A percentile compares a stretch with the other conserved stretches of the same genome.
Evolutionary conservation across 2,797 vertebrate species (phyloP).

Genomic region (Artibeus jamaicensis): DNA sequence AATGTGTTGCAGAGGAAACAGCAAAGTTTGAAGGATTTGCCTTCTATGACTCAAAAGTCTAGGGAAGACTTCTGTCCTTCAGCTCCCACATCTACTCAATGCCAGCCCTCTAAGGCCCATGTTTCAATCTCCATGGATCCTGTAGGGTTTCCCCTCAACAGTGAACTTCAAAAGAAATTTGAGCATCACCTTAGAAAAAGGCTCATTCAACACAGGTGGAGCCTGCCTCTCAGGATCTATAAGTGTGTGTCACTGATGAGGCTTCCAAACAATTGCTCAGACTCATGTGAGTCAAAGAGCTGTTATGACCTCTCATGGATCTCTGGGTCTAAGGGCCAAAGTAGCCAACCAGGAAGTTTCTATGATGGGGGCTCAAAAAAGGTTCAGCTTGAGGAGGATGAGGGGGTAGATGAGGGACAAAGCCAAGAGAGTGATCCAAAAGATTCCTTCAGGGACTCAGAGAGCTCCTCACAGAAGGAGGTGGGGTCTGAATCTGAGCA

Average conservation of each 20-base stretch:
- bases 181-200: constrained; percentile 47
- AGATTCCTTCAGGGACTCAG: not conserved
- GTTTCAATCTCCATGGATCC: not conserved
- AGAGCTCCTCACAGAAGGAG: not conserved
- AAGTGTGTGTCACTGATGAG: not conserved
- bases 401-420: not conserved
- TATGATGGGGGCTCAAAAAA: not conserved
- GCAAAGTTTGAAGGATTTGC: constrained; percentile 28
- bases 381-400: not conserved
- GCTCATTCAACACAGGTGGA: not conserved
- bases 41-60: not conserved
- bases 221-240: not conserved
- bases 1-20: not conserved
- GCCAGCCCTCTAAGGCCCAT: rapidly evolving
- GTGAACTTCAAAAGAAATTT: not conserved
- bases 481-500: not conserved
- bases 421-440: not conserved
- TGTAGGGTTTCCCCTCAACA: not conserved
- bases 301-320: not conserved
- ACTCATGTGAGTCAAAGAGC: not conserved
- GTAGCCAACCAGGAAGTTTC: not conserved
- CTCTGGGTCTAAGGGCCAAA: not conserved
- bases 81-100: not conserved
- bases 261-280: not conserved
- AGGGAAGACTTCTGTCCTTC: not conserved